Conservation (phyloP, 1,140 invertebrate species). For the Parapsyche elsis region DNA sequence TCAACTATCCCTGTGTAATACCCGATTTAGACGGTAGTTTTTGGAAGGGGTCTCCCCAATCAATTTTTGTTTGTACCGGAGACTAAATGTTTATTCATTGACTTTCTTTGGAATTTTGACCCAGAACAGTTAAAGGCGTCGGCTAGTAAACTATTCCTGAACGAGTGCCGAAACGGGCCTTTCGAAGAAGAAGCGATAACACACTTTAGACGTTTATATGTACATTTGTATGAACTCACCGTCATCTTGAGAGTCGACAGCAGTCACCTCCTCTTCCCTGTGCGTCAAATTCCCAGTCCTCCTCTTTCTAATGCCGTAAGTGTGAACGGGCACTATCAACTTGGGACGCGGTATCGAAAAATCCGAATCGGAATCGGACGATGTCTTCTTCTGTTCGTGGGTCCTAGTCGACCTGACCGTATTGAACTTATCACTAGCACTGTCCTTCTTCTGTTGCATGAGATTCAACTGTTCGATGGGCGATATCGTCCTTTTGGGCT, state of each 20-base stretch:
- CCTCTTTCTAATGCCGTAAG: constrained; percentile 80
- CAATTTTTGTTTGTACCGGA: too few relatives aligned
- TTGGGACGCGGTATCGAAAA: constrained; percentile 86
- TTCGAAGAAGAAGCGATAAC: too few relatives aligned
- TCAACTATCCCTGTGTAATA: too few relatives aligned
- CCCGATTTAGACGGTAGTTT: too few relatives aligned
- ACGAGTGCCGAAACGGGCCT: too few relatives aligned
- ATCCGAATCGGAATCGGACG: constrained; percentile 69
- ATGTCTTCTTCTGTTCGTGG: constrained; percentile 64
- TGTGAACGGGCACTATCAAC: constrained; percentile 87
- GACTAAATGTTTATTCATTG: too few relatives aligned
- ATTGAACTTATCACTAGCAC: constrained; percentile 65
- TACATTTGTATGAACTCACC: constrained; percentile 12
- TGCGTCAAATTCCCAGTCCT: constrained; percentile 78
- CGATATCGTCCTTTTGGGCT: constrained; percentile 66
- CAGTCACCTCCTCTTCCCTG: constrained; percentile 49
- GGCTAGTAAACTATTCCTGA: too few relatives aligned
- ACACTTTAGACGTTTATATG: too few relatives aligned
- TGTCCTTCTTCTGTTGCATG: constrained; percentile 62
- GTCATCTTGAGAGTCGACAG: constrained; percentile 10
- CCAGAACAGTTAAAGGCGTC: too few relatives aligned
- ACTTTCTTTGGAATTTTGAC: too few relatives aligned
- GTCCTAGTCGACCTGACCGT: constrained; percentile 31
- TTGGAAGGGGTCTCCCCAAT: too few relatives aligned
- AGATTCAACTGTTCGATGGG: constrained; percentile 65